Evolutionary conservation across 2,888 invertebrate genomes (phyloP).

Genomic region (Caenorhabditis becei): DNA sequence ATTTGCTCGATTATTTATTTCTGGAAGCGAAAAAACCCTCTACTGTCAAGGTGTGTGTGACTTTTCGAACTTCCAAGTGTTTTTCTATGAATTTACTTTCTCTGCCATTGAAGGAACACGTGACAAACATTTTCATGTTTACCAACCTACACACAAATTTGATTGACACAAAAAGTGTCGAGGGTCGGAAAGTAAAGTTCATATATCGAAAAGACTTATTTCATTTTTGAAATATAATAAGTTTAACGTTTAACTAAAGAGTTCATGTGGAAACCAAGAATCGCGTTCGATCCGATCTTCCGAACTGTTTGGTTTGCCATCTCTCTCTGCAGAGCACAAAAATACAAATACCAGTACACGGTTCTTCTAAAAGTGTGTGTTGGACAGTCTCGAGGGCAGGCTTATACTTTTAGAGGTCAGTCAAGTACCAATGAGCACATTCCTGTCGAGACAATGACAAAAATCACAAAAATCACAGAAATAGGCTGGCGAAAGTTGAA

Average conservation of each 20-base stretch:
- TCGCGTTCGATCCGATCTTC: neutral
- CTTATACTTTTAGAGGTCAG: slow-evolving; percentile 50
- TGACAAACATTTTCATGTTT: slow-evolving; percentile 19
- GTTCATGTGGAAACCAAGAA: slow-evolving; percentile 24
- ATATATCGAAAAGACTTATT: neutral
- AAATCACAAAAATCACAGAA: neutral
- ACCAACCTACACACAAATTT: slow-evolving; percentile 8
- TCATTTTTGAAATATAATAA: neutral
- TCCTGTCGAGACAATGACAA: neutral
- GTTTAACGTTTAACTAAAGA: slow-evolving; percentile 10
- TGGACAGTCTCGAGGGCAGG: slow-evolving; percentile 11
- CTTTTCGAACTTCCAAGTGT: slow-evolving; percentile 25
- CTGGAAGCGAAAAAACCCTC: slow-evolving; percentile 37
- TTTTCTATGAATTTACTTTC: neutral
- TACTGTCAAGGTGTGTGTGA: neutral
- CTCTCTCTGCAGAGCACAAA: slow-evolving; percentile 21
- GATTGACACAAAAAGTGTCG: neutral
- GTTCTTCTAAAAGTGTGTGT: slow-evolving; percentile 27
- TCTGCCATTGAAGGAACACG: neutral
- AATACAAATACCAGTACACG: too few species aligned
- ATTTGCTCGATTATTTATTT: slow-evolving; percentile 49
- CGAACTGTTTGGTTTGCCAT: slow-evolving; percentile 27
- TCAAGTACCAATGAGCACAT: slow-evolving; percentile 49
- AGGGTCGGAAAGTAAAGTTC: neutral
- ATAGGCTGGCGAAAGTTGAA: too few species aligned